Evolutionary conservation across 2,113 vertebrate genomes (phyloP), one percentile per base, ranked within the genome.

Genomic region (Petromus typicus): DNA sequence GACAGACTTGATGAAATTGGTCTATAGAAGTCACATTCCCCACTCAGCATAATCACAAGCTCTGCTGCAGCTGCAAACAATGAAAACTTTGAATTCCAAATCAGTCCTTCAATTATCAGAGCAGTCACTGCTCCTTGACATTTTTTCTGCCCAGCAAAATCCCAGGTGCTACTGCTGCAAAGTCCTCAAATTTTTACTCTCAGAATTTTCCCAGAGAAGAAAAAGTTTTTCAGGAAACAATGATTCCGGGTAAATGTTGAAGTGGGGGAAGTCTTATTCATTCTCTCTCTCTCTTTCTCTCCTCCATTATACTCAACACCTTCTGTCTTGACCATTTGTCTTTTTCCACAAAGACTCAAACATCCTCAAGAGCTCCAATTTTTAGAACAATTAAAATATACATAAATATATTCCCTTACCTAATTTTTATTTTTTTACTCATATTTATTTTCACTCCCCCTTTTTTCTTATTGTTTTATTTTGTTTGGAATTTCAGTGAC

Each of bases 81-180:
- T 96, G 91, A 90, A 76, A 86, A 61, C 57, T 89, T 82, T 86
- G 75, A 97, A 96, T 97, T 93, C 95, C 96, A 96, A 97, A 96
- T 93, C 86, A 93, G 94, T 71, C 82, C 89, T 96, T 95, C 93
- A 96, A 73, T 93, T 95, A 95, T 81, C 86, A 93, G 73, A 89
- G 61, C 64, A 94, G 86, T 90, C 93, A 76, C 45, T 96, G 51
- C 67, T 94, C 48, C 51, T 76, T 67, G 23, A 75, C 6, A 10
- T 37, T 84, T 92, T 91, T 82, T 79, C 90, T 93, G 82, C 63
- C 86, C 34, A 92, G 89, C 12, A 95, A 95, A 96, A 95, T 95
- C 67, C 61, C 63, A 95, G 20, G 63, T 69, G 12, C 86, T 86
- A 78, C 45, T 85, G 76, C 80, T 92, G 22, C 61, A 89, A 93